Evolutionary conservation across 2,797 vertebrate species (phyloP).

Genomic region (Dermochelys coriacea): DNA sequence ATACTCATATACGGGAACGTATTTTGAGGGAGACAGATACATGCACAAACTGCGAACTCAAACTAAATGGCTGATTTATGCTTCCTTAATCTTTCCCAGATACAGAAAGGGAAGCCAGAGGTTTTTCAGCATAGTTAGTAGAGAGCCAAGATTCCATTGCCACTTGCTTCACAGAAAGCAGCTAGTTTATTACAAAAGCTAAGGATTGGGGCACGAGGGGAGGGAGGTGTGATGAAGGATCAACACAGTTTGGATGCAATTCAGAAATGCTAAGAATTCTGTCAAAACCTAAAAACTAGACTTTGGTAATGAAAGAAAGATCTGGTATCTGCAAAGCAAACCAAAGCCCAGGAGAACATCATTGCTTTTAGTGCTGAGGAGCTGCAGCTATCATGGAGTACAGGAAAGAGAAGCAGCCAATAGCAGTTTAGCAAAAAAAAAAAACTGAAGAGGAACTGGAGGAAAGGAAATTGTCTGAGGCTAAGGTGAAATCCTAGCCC

Average conservation of each 20-base stretch:
- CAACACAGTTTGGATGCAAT: accelerated
- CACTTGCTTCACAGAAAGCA: neutral
- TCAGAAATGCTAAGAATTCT: slow-evolving; percentile 6
- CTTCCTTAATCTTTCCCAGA: neutral
- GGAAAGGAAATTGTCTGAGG: neutral
- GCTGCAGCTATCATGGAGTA: neutral
- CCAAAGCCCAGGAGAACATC: neutral
- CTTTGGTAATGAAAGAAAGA: neutral
- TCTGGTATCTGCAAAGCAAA: neutral
- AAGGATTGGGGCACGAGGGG: accelerated
- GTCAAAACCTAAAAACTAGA: neutral
- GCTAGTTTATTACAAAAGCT: neutral
- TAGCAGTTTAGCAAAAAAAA: neutral
- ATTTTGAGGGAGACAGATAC: neutral
- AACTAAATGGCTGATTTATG: neutral
- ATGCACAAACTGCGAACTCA: accelerated
- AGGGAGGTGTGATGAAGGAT: neutral
- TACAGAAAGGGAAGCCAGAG: accelerated
- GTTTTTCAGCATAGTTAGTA: accelerated
- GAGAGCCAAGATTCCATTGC: neutral
- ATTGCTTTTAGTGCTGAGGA: neutral
- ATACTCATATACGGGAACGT: too few species aligned
- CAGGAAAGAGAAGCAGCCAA: neutral
- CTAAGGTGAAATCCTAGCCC: accelerated
- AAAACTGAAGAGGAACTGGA: neutral